Evolutionary conservation across 2,888 invertebrate species (phyloP), one percentile per base, ranked within the genome.

Genomic region (Mechanitis mazaeus): DNA sequence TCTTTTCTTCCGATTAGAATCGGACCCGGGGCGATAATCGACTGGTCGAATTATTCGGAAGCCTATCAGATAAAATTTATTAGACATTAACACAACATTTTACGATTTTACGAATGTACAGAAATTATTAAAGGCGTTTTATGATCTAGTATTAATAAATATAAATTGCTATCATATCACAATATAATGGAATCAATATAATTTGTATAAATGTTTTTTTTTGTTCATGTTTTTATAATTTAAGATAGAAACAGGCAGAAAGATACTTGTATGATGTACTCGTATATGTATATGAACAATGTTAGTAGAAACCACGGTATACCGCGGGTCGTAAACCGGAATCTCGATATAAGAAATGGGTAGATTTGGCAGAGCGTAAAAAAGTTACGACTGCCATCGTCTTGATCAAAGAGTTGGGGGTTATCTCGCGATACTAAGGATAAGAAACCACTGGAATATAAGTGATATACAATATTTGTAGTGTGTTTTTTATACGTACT

Each of bases 1-100:
- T 72, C 74, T 71, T 73, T 74, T 72, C 76, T 79, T 73, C 71
- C 76, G 80, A 84, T 84, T 80, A 80, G 75, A 78, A 80, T 80
- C 76, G 68, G 69, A 73, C 78, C 75, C 71, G 72, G 60, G 74
- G 74, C 74, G 68, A 75, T 74, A 70, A 75, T 77, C 78, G 74
- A 74, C 76, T 76, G 74, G 72, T 76, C 70, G 75, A 80, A 80
- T 80, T 75, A 77, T 68, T 78, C 75, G 71, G 70, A 70, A 76
- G 73, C 73, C 71, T 73, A 74, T 74, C 71, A 72, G 73, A 79
- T 79, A 75, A 74, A 72, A 75, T 80, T 77, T 77, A 77, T 77
- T 73, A 71, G 71, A 72, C 71, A 71, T 76, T 77, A 78, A 75
- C 73, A 69, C 71, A 69, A 68, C 69, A 63, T 59, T 63, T 60